Base-by-base conservation (phyloP, 2,888 invertebrate species). In the Horisme vitalbata region DNA sequence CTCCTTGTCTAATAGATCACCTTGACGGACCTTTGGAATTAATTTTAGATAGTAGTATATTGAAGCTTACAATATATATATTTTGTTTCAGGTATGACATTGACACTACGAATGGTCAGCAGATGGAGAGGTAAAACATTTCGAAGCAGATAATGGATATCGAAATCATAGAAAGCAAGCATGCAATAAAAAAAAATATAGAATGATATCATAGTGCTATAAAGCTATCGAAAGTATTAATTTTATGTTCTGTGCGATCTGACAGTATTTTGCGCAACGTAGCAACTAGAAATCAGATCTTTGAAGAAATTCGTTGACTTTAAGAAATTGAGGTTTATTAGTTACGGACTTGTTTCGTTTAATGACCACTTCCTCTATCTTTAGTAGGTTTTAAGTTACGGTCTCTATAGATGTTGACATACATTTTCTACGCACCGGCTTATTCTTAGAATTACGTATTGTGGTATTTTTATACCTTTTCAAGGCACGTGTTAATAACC, bases 401-500 rank as follows among this genome's bases (percentile, higher is more conserved):
- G 55, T 62, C 49, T 63, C 69, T 65, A 71, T 71, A 68, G 64
- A 63, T 65, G 66, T 63, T 77, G 83, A 81, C 79, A 78, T 60
- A 75, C 52, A 72, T 78, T 76, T 69, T 63, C 63, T 64, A 65
- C 61, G 58, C 63, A 49, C 46, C 56, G 48, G 48, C 55, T 54
- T 79, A 79, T 83, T 82, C 75, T 78, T 69, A 72, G 79, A 76
- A 68, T 61, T 52, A 43, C 47, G 55, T 57, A 47, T 61, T 48
- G 56, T 60, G 55, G 52, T 63, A 61, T 63, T 57, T 41, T 65
- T 65, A 38, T 26, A 10, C 24, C 20, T 45, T 20, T 30, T 11
- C 46, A 36, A 31, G 48, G 45, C 53, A 59, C 60, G 70, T 79
- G 83, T 78, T 82, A 75, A 71, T 82, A 81, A 83, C 79, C 79